Percentiles rank a stretch among this genome's conserved stretches.
Conservation (phyloP, 2,797 vertebrate genomes). For the Psittacula echo region DNA sequence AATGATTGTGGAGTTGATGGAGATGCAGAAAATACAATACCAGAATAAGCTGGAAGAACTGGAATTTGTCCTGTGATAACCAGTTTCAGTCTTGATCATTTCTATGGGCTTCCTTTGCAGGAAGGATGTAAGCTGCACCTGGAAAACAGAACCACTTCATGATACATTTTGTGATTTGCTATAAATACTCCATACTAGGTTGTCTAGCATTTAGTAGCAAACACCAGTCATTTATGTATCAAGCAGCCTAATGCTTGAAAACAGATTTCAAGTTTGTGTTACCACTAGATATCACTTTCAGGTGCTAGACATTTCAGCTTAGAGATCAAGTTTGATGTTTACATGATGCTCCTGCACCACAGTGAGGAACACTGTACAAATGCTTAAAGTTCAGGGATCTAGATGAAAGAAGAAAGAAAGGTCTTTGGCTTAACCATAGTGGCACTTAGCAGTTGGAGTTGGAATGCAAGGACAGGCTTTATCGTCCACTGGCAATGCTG, state of each 20-base stretch:
- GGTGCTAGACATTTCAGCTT: background rate
- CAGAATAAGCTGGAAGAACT: background rate
- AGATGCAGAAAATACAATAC: background rate
- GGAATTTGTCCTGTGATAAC: background rate
- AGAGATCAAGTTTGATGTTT: background rate
- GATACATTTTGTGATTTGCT: background rate
- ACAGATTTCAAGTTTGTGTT: background rate
- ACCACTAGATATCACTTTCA: background rate
- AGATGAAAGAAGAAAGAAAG: background rate
- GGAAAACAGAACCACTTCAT: background rate
- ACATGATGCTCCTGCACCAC: background rate
- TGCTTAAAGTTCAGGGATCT: background rate
- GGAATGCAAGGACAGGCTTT: background rate
- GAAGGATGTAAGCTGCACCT: background rate
- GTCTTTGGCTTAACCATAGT: background rate
- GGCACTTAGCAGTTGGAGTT: background rate
- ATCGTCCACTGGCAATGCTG: accelerated
- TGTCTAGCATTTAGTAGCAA: background rate
- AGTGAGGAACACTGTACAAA: background rate
- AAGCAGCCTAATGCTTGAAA: background rate
- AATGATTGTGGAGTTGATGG: background rate
- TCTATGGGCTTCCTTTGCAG: background rate
- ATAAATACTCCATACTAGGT: background rate
- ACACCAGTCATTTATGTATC: background rate
- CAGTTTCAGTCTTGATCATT: background rate